A percentile compares a stretch with the other conserved stretches of the same genome.
Evolutionary conservation across 2,113 vertebrate species (phyloP).

Genomic region (Tapirus terrestris): DNA sequence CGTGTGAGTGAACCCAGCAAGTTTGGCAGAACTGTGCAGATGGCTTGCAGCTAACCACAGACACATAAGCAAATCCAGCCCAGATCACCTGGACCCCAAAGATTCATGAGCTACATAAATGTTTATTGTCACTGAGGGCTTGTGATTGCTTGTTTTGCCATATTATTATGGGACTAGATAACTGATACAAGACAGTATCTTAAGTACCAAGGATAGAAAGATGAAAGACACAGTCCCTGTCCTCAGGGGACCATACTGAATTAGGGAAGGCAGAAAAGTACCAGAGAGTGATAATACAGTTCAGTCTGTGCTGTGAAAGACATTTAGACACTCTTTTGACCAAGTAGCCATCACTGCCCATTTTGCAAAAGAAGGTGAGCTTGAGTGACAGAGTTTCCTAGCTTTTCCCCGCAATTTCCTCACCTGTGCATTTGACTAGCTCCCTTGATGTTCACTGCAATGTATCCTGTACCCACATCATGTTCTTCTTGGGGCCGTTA

Average conservation of each 20-base stretch:
- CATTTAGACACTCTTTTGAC: not conserved
- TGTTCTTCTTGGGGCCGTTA: slow-evolving; percentile 64
- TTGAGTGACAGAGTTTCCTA: not conserved
- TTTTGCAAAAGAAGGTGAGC: not conserved
- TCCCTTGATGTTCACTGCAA: not conserved
- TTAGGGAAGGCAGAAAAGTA: not conserved
- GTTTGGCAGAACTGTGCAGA: not conserved
- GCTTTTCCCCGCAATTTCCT: not conserved
- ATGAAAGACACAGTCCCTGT: not conserved
- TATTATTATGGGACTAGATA: not conserved
- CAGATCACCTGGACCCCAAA: not conserved
- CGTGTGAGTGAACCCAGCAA: not conserved
- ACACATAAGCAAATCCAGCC: not conserved
- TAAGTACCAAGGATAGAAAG: not conserved
- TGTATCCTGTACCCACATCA: not conserved
- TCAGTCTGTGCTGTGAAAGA: not conserved
- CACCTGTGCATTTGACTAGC: not conserved
- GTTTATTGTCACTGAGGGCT: not conserved
- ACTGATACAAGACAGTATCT: not conserved
- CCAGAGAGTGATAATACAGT: not conserved
- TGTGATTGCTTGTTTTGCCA: not conserved
- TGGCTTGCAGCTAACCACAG: not conserved
- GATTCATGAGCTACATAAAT: not conserved
- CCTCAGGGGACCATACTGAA: not conserved
- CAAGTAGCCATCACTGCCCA: not conserved